Base-by-base conservation (phyloP, 2,888 invertebrate genomes). In the Tribolium freemani region DNA sequence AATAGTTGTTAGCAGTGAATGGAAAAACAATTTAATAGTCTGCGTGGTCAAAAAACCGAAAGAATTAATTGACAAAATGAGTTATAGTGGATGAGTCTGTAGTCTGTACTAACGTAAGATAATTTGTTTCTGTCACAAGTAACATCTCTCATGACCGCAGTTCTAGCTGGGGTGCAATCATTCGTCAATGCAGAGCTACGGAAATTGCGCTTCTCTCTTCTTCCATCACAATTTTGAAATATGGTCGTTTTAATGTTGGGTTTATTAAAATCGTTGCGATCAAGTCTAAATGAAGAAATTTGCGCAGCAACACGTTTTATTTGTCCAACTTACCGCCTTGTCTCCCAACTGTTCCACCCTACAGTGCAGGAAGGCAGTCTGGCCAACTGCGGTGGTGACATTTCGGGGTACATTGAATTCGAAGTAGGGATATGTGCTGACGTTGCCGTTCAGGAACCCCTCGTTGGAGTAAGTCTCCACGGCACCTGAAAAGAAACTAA, bases 301-400 rank as follows among this genome's bases (percentile, higher is more conserved):
- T 53, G 16, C 51, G 3, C 8, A 9, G 16, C 9, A 44, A 21
- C 20, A 10, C 21, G 30, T 30, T 44, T 11, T 53, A 31, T 38
- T 64, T 53, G 13, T 64, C 64, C 31, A 67, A 91, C 94, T 94
- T 86, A 96, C 96, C 88, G 94, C 94, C 88, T 95, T 95, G 87
- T 96, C 96, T 54, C 95, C 94, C 13, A 96, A 90, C 83, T 95
- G 93, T 86, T 95, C 93, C 71, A 96, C 95, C 83, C 95, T 91
- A 88, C 96, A 96, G 85, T 96, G 94, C 78, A 96, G 89, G 87
- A 95, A 96, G 54, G 95, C 95, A 72, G 95, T 95, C 88, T 95
- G 95, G n/a, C 96, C 95, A 75, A 95, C 94, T 78, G 95, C 94
- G 11, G 95, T 95, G 69, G 96, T 95, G 81, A 96, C 93, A 88